Base-by-base conservation (phyloP, 2,888 invertebrate species). In the Spatulosminthurus flaviceps region DNA sequence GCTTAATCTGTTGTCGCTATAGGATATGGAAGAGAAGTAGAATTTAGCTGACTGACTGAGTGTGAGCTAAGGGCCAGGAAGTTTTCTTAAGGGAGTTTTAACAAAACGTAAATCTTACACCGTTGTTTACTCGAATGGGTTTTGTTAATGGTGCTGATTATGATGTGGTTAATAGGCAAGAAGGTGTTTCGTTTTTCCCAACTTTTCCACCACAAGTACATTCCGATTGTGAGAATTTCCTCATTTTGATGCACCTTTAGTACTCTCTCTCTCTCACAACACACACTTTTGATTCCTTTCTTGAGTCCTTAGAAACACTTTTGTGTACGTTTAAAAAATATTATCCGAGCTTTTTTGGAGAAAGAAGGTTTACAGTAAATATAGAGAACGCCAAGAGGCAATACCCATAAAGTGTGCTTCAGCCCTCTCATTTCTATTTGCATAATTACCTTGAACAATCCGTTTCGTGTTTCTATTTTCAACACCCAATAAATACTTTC, bases 121-220 rank as follows among this genome's bases (percentile, higher is more conserved):
- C 24, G 19, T 21, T 21, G 21, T 64, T 64, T 64, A 64, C 64
- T 64, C n/a, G 64, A 64, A 9, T 64, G 2, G 24, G 24, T 24
- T 24, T 64, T 64, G 64, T 64, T 64, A 64, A 64, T 64, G 64
- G 64, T 64, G 64, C 64, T 64, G 64, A 64, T 64, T 64, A 64
- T 64, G 64, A 26, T 64, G 64, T 64, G 64, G 24, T 64, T 64
- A 64, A 64, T 64, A 64, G 64, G 64, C 24, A 64, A 64, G 51
- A 64, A 64, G 64, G 64, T 64, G 64, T 64, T 64, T 64, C 64
- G 22, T 64, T 64, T 26, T 26, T 24, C 64, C 64, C 64, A 22
- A 4, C 51, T 51, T 51, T 51, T 51, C 16, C 51, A 51, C 51
- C 51, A 51, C 16, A 51, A 51, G 51, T 51, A 51, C 51, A 51